These are phyloP conservation scores for Nannoperca australis DNA, from an alignment of 2,797 vertebrate species.

Conservation along the genomic window DNA sequence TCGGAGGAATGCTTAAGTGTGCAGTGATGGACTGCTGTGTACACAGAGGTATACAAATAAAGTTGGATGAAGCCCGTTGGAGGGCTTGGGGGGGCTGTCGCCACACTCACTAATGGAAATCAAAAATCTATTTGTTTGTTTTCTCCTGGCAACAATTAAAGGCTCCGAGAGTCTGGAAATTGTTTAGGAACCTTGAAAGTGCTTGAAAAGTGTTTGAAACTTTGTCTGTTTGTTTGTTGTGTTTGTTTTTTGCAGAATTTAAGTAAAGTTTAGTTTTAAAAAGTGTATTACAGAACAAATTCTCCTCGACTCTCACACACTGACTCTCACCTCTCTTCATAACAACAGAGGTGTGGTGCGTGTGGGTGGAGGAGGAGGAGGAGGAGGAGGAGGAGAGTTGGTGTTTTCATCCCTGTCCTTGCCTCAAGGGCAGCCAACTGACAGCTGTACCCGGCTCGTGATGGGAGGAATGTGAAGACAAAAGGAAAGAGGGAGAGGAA, in stretches of 20 bases:
- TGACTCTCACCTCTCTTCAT: background rate
- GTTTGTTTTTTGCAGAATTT: no score
- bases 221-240: no score
- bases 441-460: slow-evolving; percentile 55
- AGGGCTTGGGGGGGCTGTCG: background rate
- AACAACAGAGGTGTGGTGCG: background rate
- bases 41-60: slow-evolving; percentile 69
- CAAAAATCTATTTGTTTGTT: no score
- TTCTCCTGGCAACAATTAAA: no score
- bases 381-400: background rate
- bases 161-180: no score
- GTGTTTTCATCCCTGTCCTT: slow-evolving; percentile 33
- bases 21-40: slow-evolving; percentile 56
- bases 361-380: background rate
- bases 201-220: no score
- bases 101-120: no score
- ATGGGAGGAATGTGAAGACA: slow-evolving; percentile 70
- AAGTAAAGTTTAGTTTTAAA: background rate
- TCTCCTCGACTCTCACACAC: background rate
- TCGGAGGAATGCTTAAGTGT: slow-evolving; percentile 63
- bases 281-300: background rate
- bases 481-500: slow-evolving; percentile 43
- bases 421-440: slow-evolving; percentile 35
- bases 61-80: slow-evolving; percentile 57
- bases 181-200: no score